Conservation (phyloP, 2,797 vertebrate species). For the Alosa sapidissima region DNA sequence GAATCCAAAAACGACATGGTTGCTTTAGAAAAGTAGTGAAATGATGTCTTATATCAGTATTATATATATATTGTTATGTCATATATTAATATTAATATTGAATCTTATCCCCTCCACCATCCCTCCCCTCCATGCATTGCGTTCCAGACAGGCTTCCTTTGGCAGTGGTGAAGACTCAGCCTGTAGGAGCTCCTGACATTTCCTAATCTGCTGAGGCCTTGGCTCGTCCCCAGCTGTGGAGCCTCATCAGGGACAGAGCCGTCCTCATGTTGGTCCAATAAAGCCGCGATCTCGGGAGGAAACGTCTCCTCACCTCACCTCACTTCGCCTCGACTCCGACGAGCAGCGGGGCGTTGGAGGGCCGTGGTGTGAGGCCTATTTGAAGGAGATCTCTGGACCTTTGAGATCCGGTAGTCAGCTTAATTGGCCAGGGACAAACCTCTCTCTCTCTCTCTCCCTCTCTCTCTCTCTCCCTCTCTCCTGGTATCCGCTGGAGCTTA, state of each 20-base stretch:
- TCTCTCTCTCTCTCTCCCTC: background rate
- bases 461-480: background rate
- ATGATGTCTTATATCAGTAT: too few relatives aligned
- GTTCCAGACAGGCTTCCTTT: background rate
- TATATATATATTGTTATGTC: too few relatives aligned
- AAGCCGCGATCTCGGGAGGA: conserved; percentile 8
- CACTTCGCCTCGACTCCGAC: background rate
- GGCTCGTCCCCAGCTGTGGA: background rate
- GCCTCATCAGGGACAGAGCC: background rate
- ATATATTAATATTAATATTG: too few relatives aligned
- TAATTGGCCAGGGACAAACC: background rate
- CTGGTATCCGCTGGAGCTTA: background rate
- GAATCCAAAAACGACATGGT: too few relatives aligned
- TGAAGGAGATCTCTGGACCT: background rate
- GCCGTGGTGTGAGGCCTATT: background rate
- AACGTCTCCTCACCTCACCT: background rate
- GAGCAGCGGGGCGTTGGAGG: background rate
- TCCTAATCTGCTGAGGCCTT: background rate
- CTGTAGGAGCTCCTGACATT: background rate
- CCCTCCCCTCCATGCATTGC: background rate
- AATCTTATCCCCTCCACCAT: background rate
- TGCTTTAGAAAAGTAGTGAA: too few relatives aligned
- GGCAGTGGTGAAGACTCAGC: background rate
- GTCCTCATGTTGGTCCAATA: background rate
- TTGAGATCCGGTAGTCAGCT: background rate